phyloP scores from a whole-genome alignment of 2,888 invertebrate genomes.

The Sesia apiformis region DNA sequence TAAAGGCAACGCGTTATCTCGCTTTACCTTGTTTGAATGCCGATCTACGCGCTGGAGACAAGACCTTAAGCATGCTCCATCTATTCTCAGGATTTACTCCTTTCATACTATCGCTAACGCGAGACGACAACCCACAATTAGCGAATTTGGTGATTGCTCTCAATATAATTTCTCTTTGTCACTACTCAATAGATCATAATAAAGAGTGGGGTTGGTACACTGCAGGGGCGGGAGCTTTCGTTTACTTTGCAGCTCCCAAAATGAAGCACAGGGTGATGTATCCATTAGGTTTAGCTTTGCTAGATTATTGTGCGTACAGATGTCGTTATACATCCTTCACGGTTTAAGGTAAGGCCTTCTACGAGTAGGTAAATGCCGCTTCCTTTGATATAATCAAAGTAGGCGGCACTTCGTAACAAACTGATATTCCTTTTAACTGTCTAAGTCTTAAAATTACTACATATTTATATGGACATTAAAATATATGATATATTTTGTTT shows the following conservation, averaged over 20 bases:
- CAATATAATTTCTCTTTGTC: slow-evolving; percentile 40
- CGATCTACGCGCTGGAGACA: slow-evolving; percentile 34
- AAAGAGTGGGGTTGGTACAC: slow-evolving; percentile 50
- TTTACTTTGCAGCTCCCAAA: slow-evolving; percentile 35
- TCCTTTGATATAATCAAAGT: too few species aligned
- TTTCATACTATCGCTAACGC: slow-evolving; percentile 36
- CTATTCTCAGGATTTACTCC: slow-evolving; percentile 48
- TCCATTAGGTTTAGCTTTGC: slow-evolving; percentile 38
- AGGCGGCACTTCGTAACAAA: too few species aligned
- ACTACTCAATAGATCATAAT: slow-evolving; percentile 30
- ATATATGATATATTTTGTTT: too few species aligned
- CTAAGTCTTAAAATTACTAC: too few species aligned
- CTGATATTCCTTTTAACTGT: too few species aligned
- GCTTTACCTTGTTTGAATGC: slow-evolving; percentile 54
- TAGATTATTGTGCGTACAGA: slow-evolving; percentile 49
- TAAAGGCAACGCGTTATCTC: slow-evolving; percentile 39
- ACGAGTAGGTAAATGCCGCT: too few species aligned
- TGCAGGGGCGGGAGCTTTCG: slow-evolving; percentile 36
- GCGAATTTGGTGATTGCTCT: slow-evolving; percentile 41
- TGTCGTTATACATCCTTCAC: slow-evolving; percentile 17
- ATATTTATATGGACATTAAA: too few species aligned
- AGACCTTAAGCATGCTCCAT: slow-evolving; percentile 28
- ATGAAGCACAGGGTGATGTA: slow-evolving; percentile 31
- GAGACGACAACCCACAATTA: slow-evolving; percentile 32
- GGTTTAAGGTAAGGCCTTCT: too few species aligned